Conservation (phyloP, 2,113 vertebrate genomes). For the Platycercus adscitus region DNA sequence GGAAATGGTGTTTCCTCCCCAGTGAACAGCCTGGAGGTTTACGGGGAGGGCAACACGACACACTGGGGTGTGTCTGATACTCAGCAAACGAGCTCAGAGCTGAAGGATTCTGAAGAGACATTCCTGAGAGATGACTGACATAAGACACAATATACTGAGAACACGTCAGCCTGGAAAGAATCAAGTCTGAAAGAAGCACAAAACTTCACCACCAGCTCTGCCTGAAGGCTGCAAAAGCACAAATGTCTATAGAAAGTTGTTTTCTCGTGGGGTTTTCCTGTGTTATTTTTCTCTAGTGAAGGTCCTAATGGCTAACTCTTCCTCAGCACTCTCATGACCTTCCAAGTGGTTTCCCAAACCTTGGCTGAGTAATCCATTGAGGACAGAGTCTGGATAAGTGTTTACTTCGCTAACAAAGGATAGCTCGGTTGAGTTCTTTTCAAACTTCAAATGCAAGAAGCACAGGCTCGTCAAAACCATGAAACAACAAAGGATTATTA, state of each 20-base stretch:
- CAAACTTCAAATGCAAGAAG: background rate
- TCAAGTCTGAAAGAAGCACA: background rate
- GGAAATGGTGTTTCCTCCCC: background rate
- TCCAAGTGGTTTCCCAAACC: background rate
- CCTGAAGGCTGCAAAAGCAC: background rate
- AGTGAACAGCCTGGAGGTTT: background rate
- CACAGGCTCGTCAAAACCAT: background rate
- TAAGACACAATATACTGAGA: background rate
- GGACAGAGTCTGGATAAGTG: background rate
- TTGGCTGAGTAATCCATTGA: background rate
- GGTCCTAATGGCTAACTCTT: background rate
- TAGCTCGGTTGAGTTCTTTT: background rate
- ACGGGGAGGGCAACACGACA: background rate
- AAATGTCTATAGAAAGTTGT: background rate
- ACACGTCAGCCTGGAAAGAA: background rate
- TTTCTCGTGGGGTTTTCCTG: background rate
- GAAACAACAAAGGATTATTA: slow-evolving; percentile 25
- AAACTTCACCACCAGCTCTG: background rate
- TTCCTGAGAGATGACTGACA: background rate
- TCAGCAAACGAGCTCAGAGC: background rate
- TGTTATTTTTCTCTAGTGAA: background rate
- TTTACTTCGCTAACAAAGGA: background rate
- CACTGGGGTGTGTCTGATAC: background rate
- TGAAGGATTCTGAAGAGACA: background rate
- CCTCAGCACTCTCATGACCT: background rate